Percentiles rank a stretch among this genome's conserved stretches.
These are phyloP conservation scores for Himalopsyche anomala DNA, from an alignment of 2,888 invertebrate species.

Conservation along the genomic window DNA sequence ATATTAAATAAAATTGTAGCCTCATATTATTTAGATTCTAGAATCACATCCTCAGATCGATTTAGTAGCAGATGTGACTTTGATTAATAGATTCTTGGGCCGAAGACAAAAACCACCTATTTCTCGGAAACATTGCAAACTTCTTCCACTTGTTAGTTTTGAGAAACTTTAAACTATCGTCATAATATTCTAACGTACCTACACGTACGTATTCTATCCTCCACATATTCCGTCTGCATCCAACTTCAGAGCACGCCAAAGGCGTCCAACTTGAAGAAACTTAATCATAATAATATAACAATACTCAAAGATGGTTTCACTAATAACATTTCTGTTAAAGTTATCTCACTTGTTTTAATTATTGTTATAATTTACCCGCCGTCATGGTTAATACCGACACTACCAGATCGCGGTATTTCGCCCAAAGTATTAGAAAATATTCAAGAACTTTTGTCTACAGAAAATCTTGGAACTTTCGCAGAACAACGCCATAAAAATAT, in stretches of 20 bases:
- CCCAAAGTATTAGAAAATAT: slow-evolving; percentile 1
- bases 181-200: neutral
- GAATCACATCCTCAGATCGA: no score
- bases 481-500: slow-evolving; percentile 7
- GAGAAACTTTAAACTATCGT: neutral
- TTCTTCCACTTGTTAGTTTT: slow-evolving; percentile 8
- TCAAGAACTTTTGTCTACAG: neutral
- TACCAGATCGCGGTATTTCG: neutral
- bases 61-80: neutral
- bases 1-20: no score
- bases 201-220: neutral
- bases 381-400: neutral
- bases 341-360: slow-evolving; percentile 28
- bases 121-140: neutral
- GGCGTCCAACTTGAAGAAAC: slow-evolving; percentile 32
- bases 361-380: neutral
- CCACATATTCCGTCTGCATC: slow-evolving; percentile 33
- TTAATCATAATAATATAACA: slow-evolving; percentile 40
- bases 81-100: neutral
- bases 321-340: slow-evolving; percentile 30
- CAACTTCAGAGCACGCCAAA: slow-evolving; percentile 2
- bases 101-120: neutral
- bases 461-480: neutral
- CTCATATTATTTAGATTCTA: no score
- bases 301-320: slow-evolving; percentile 36